Evolutionary conservation across 2,888 invertebrate genomes (phyloP), one percentile per base, ranked within the genome.

Genomic region (Lasioglossum figueresi): DNA sequence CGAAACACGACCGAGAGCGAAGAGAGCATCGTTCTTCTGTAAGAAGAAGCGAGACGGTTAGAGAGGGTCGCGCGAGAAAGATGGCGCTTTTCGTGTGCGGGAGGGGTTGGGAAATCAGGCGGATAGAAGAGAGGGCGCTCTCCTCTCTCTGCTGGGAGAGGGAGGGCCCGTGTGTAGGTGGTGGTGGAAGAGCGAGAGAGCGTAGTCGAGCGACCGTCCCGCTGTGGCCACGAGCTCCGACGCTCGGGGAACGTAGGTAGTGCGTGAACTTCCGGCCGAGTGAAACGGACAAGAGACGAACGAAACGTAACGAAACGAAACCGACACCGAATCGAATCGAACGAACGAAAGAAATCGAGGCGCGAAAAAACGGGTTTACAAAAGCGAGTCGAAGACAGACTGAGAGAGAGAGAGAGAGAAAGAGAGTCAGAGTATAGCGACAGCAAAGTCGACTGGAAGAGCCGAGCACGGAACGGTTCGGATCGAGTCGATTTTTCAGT

Each of bases 161-260:
- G 82, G 83, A 71, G 66, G 72, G 77, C 52, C 40, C 48, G 82
- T 59, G 80, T 63, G 78, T 79, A 68, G 91, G 90, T 90, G 92
- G 93, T 91, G 91, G 90, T 89, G 91, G 92, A 90, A 91, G 91
- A 93, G 91, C 92, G 92, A 93, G 93, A 92, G 90, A 93, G 92
- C 93, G 93, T 93, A 95, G 95, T 95, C 94, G 94, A 94, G 94
- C 93, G 94, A 94, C 92, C 94, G 94, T 94, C 94, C 94, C 94
- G 94, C 94, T 94, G 94, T 94, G 93, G 93, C 93, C 93, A 94
- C 94, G 94, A 94, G 94, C 94, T 94, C 92, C 94, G 93, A 90
- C 86, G 91, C 91, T 91, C 91, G 91, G 89, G 88, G 90, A 91
- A 90, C 92, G 94, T 94, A 93, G 94, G 93, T 94, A 94, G 93